phyloP scores from a whole-genome alignment of 2,797 vertebrate species.

The Pantherophis vulpinus region DNA sequence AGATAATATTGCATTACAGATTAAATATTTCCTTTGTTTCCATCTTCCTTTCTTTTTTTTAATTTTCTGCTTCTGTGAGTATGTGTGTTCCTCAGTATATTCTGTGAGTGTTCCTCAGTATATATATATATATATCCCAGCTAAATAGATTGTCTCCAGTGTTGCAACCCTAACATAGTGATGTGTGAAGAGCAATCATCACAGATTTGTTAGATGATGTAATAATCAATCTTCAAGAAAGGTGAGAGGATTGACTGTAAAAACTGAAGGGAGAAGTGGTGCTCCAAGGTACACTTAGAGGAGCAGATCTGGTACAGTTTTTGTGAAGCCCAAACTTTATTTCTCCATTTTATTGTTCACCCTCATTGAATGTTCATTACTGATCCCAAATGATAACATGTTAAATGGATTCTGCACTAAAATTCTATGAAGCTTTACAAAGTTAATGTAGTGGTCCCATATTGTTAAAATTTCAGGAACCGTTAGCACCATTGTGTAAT shows the following conservation, averaged over 20 bases:
- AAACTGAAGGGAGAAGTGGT: slow-evolving; percentile 14
- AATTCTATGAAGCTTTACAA: slow-evolving; percentile 53
- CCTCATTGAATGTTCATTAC: slow-evolving; percentile 46
- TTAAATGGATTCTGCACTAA: slow-evolving; percentile 48
- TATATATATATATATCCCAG: background rate
- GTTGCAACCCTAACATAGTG: background rate
- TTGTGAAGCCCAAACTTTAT: slow-evolving; percentile 38
- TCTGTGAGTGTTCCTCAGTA: too few relatives aligned
- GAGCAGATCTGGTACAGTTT: slow-evolving; percentile 4
- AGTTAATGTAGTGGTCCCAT: slow-evolving; percentile 33
- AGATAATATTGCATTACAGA: background rate
- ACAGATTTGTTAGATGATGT: slow-evolving; percentile 26
- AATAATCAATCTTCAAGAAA: slow-evolving; percentile 4
- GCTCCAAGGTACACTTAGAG: slow-evolving; percentile 14
- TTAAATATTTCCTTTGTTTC: background rate
- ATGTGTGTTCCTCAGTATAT: background rate
- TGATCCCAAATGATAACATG: slow-evolving; percentile 43
- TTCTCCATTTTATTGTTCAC: slow-evolving; percentile 27
- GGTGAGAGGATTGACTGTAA: background rate
- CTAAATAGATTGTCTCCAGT: background rate
- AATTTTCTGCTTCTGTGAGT: background rate
- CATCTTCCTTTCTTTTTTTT: background rate
- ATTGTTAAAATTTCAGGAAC: slow-evolving; percentile 50
- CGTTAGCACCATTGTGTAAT: slow-evolving; percentile 22
- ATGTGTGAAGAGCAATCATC: background rate